Conservation (phyloP, 2,113 vertebrate species). For the Grallaria varia region DNA sequence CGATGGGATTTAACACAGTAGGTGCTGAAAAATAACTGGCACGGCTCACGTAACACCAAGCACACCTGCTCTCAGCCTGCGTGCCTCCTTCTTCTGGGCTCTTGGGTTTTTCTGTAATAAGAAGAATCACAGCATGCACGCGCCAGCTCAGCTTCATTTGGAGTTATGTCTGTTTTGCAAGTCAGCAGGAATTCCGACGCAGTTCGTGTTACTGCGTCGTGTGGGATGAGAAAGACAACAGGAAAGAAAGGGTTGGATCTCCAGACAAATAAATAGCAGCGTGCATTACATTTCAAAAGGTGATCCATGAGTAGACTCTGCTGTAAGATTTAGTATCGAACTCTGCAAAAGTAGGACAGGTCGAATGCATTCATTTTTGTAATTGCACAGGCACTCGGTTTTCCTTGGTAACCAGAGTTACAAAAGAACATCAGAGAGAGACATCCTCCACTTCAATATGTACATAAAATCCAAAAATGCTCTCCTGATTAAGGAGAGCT, state of each 20-base stretch:
- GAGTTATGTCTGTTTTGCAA: not conserved
- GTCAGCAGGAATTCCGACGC: not conserved
- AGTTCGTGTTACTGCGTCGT: not conserved
- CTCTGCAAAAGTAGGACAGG: not conserved
- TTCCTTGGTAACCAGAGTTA: not conserved
- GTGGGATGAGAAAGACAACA: not conserved
- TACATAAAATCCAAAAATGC: not conserved
- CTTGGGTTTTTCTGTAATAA: not conserved
- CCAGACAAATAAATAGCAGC: not conserved
- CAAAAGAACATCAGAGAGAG: not conserved
- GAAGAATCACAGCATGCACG: not conserved
- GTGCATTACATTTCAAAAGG: not conserved
- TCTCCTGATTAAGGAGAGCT: not conserved
- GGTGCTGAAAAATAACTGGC: slow-evolving; percentile 5
- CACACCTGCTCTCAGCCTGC: not conserved
- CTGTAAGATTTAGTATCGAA: not conserved
- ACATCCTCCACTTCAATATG: not conserved
- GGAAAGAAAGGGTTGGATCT: not conserved
- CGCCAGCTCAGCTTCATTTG: not conserved
- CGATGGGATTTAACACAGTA: slow-evolving; percentile 4
- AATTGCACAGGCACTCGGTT: not conserved
- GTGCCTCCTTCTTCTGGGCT: not conserved
- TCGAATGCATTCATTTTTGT: not conserved
- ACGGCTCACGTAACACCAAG: not conserved
- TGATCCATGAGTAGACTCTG: not conserved